phyloP scores from a whole-genome alignment of 2,888 invertebrate genomes.

The Kuschelorhynchus macadamiae region DNA sequence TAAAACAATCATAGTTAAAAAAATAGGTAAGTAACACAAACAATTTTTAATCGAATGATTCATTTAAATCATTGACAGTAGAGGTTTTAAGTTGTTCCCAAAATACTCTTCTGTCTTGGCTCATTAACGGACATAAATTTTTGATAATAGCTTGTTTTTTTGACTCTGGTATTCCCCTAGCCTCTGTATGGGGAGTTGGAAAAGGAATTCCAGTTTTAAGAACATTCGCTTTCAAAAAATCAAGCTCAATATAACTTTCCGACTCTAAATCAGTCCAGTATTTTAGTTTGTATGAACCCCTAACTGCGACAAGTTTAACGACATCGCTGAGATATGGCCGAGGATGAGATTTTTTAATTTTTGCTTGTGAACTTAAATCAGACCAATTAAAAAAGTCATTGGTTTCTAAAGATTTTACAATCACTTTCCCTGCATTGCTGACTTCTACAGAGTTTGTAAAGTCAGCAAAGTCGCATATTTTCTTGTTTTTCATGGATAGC shows the following conservation, averaged over 20 bases:
- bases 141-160: too few relatives aligned
- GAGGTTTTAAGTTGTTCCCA: too few relatives aligned
- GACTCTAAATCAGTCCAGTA: conserved; percentile 3
- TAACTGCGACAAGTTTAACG: not conserved
- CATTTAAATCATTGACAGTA: too few relatives aligned
- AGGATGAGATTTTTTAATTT: not conserved
- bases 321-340: conserved; percentile 8
- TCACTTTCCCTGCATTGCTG: not conserved
- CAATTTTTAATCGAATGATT: too few relatives aligned
- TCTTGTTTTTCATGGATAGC: conserved; percentile 9
- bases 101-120: too few relatives aligned
- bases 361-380: not conserved
- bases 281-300: not conserved
- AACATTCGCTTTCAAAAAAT: not conserved
- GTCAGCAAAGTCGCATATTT: conserved; percentile 3
- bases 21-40: too few relatives aligned
- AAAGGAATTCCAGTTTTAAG: conserved; percentile 1
- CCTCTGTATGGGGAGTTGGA: too few relatives aligned
- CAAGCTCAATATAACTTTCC: not conserved
- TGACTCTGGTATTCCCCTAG: too few relatives aligned
- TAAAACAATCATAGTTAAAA: too few relatives aligned
- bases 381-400: conserved; percentile 1
- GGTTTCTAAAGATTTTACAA: not conserved
- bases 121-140: too few relatives aligned
- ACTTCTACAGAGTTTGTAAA: not conserved